phyloP scores from a whole-genome alignment of 2,797 vertebrate species.

The Amazonetta brasiliensis region DNA sequence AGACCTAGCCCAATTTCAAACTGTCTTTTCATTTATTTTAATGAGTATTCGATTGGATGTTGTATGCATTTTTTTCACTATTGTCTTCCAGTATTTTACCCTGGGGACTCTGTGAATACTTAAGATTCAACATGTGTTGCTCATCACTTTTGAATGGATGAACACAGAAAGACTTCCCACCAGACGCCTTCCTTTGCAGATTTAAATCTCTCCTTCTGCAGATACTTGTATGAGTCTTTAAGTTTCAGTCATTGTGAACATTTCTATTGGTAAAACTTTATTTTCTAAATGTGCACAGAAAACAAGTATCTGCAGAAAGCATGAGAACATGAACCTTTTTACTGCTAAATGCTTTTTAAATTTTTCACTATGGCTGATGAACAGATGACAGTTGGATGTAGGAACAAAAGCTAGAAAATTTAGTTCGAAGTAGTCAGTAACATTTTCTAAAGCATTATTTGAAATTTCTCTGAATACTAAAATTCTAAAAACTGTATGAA shows the following conservation, averaged over 20 bases:
- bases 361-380: neutral
- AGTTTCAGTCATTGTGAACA: neutral
- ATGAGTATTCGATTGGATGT: neutral
- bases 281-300: neutral
- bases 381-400: neutral
- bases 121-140: constrained; percentile 29
- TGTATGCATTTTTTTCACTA: neutral
- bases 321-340: neutral
- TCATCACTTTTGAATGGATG: constrained; percentile 14
- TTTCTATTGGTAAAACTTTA: neutral
- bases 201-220: constrained; percentile 31
- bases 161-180: constrained; percentile 9
- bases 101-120: neutral
- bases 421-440: neutral
- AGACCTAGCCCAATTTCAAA: neutral
- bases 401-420: neutral
- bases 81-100: constrained; percentile 6
- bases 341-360: neutral
- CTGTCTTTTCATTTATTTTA: constrained; percentile 34
- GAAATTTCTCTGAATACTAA: neutral
- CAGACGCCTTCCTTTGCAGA: constrained; percentile 7
- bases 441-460: neutral
- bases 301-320: neutral
- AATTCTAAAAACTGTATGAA: neutral
- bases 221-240: neutral